Evolutionary conservation across 1,140 invertebrate genomes (phyloP), one percentile per base, ranked within the genome.

Genomic region (Scaptomyza hsui): DNA sequence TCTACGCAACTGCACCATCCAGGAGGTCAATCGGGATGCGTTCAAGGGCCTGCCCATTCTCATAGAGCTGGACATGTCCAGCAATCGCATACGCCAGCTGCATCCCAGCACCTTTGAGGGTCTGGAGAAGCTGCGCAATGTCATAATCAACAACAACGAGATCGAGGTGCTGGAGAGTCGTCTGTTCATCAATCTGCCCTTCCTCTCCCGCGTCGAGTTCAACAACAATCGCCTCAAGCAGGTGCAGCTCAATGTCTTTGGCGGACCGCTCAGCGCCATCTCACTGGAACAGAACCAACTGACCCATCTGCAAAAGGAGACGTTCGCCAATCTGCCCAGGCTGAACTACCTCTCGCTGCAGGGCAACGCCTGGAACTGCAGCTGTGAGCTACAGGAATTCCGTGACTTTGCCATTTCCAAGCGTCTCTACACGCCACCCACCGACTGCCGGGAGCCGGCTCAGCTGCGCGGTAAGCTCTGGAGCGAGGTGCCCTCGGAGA

Each of bases 341-440:
- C 90, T 98, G 13, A 93, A 93, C n/a, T 95, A 95, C 68, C 91
- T 98, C 1, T 95, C 95, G 53, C 92, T 98, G 0, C 93, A 95
- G 56, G 94, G 95, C 59, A 98, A 98, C 90, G 95, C 95, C 0
- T 98, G 97, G 97, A 94, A 95, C 41, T 98, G 97, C 82, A 96
- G 98, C 90, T 98, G 97, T 77, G 93, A 95, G 59, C 91, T 98
- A 45, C 94, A 96, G 75, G 93, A 93, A 5, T 96, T 98, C 68
- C 93, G 96, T 18, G 94, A 97, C 72, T 97, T 95, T 94, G 93
- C 95, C 7, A 93, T 96, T 0, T 92, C 93, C 26, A 93, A 93
- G 32, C 95, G 95, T n/a, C 90, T 97, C 0, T 95, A 96, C 63
- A 94, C 94, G 0, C 92, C 94, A 6, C 94, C 94, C 0, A 96